phyloP scores from a whole-genome alignment of 1,140 invertebrate genomes.

The Pteromalus puparum region DNA sequence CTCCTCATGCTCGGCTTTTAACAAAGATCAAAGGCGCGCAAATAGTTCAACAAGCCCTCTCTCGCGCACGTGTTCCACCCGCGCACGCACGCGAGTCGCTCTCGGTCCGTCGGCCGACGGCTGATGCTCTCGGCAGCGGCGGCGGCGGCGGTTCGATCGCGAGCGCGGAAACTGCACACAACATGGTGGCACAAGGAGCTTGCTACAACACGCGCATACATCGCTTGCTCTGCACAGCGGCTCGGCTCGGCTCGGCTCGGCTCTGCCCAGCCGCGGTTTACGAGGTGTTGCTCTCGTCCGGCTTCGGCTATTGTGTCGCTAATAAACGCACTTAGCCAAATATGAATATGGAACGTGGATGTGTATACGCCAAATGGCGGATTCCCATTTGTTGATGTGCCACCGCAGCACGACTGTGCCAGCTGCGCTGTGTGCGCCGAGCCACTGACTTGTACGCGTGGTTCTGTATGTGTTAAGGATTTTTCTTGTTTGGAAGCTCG shows the following conservation, averaged over 20 bases:
- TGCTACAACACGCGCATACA: neutral
- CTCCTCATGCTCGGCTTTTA: neutral
- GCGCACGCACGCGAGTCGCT: neutral
- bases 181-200: conserved; percentile 6
- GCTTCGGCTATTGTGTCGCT: conserved; percentile 64
- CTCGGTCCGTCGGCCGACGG: conserved; percentile 51
- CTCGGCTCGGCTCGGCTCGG: neutral
- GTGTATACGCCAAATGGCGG: conserved; percentile 52
- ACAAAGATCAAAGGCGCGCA: neutral
- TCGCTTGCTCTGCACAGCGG: no score
- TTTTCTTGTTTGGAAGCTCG: neutral
- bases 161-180: neutral
- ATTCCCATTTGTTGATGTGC: neutral
- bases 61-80: neutral
- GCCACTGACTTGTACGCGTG: neutral
- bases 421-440: neutral
- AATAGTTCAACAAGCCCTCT: neutral
- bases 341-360: conserved; percentile 66
- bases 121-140: neutral
- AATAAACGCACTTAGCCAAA: conserved; percentile 70
- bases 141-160: neutral
- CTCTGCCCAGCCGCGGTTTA: conserved; percentile 60
- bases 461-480: neutral
- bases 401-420: neutral
- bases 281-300: conserved; percentile 65